Evolutionary conservation across 2,888 invertebrate genomes (phyloP), one percentile per base, ranked within the genome.

Genomic region (Mesorhabditis belari): DNA sequence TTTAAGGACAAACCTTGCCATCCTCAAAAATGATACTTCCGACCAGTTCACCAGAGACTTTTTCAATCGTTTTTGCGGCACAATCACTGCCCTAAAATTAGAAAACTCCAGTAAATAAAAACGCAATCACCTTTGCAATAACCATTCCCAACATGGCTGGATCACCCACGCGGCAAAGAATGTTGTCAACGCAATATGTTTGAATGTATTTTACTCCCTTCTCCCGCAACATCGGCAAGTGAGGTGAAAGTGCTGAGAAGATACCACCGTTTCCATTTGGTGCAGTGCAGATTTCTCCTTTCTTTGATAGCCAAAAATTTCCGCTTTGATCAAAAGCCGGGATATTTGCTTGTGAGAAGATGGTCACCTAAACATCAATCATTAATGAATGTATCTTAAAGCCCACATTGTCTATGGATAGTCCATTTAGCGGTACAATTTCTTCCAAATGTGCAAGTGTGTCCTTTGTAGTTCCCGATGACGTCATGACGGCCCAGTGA

Each of bases 181-280:
- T 94, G 83, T 99, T 99, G 81, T 99, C 99, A 1, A 99, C 96
- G 64, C 96, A 94, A 85, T 96, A 95, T 0, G 90, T 93, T 81
- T 99, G 96, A 24, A 98, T 83, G 81, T 92, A 93, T 67, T 88
- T 85, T 5, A 98, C 87, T 4, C 90, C 90, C 59, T 92, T 86
- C 52, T 83, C 84, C 49, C 86, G 84, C 57, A 77, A 58, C 29
- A 63, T 82, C 12, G 69, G 63, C 53, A 81, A 57, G n/a, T 82
- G 73, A 27, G 74, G 66, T 4, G 73, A 62, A 63, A 98, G 82
- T 17, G 85, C 85, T 26, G 81, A 79, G 77, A 85, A 86, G 51
- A 86, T 69, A 5, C 86, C 86, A 54, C 86, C 86, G 77, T 86
- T 86, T 19, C 86, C 86, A 81, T 86, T 85, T 0, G 98, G 96